A percentile compares a stretch with the other conserved stretches of the same genome.
These are phyloP conservation scores for Epinotia brunnichana DNA, from an alignment of 2,888 invertebrate species.

Conservation along the genomic window DNA sequence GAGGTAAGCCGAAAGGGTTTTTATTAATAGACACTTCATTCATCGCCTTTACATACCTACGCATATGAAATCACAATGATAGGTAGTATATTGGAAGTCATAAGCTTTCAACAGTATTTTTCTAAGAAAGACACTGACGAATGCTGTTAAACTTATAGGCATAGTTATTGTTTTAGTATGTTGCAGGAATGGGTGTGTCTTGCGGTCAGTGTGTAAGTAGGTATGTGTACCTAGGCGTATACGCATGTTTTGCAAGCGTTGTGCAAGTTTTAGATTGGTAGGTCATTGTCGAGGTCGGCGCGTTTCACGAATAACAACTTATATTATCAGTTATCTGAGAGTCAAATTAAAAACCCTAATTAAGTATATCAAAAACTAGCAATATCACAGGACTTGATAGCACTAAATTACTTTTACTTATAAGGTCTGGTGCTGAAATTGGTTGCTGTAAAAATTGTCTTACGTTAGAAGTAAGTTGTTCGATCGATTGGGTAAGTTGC, in stretches of 20 bases:
- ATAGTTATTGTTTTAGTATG: neutral
- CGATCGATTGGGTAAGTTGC: conserved; percentile 31
- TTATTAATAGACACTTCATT: too few species aligned
- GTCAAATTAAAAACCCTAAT: too few species aligned
- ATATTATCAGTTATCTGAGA: neutral
- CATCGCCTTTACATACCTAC: too few species aligned
- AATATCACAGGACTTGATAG: too few species aligned
- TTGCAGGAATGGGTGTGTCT: conserved; percentile 29
- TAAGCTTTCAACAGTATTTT: too few species aligned
- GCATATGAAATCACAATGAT: too few species aligned
- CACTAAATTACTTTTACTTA: neutral
- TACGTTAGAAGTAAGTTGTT: neutral
- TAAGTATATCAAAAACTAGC: neutral
- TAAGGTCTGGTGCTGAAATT: neutral
- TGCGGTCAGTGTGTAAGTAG: conserved; percentile 1
- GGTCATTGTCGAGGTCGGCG: conserved; percentile 38
- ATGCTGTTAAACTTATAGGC: too few species aligned
- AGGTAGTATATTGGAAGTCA: too few species aligned
- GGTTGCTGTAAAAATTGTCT: neutral
- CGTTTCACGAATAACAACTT: conserved; percentile 20
- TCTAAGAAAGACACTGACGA: too few species aligned
- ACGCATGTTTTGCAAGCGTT: conserved; percentile 20
- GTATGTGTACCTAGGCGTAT: neutral
- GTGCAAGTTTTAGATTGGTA: conserved; percentile 13
- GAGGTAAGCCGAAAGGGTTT: too few species aligned